Evolutionary conservation across 2,797 vertebrate species (phyloP).

Genomic region (Macropus fuliginosus): DNA sequence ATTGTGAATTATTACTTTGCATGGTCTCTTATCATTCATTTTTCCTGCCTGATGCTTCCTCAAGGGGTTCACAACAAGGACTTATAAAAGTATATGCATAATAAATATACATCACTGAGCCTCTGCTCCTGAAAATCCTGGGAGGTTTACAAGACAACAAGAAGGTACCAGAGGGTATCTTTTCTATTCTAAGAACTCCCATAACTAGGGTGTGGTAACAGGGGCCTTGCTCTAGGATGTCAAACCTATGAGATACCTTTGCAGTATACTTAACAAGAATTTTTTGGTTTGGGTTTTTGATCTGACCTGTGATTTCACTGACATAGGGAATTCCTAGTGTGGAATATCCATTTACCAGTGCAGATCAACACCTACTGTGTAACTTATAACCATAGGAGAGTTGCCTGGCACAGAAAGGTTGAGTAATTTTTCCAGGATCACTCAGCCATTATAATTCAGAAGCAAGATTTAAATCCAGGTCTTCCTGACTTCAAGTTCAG

Average conservation of each 20-base stretch:
- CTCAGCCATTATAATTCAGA: not conserved
- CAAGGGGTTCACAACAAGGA: not conserved
- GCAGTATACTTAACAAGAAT: not conserved
- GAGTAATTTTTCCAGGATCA: not conserved
- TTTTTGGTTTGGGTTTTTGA: not conserved
- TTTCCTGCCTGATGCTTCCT: not conserved
- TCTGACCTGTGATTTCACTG: not conserved
- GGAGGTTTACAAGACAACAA: not conserved
- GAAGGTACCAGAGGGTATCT: not conserved
- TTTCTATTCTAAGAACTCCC: not conserved
- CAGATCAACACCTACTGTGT: not conserved
- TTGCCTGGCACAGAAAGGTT: not conserved
- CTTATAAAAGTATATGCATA: not conserved
- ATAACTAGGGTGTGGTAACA: not conserved
- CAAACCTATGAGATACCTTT: not conserved
- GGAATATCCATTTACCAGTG: not conserved
- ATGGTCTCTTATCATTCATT: not conserved
- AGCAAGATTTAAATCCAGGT: not conserved
- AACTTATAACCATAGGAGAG: not conserved
- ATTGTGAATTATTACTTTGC: not conserved
- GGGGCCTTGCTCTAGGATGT: not conserved
- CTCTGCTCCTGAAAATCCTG: not conserved
- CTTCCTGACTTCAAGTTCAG: not conserved
- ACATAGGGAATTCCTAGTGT: not conserved
- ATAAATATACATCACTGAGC: not conserved